Base-by-base conservation (phyloP, 1,140 invertebrate genomes). In the Zaprionus capensis region DNA sequence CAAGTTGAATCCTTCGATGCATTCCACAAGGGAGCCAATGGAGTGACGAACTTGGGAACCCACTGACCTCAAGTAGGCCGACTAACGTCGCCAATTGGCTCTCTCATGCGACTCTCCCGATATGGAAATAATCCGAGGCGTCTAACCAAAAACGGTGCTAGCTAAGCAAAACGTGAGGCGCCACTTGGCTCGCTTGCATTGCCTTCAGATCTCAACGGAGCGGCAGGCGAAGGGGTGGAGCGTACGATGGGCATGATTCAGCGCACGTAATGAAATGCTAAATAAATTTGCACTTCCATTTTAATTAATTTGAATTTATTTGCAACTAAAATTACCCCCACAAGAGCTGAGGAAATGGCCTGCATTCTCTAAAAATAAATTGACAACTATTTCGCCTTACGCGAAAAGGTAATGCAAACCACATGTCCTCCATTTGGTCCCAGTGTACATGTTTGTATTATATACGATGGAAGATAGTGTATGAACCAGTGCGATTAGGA, bases 251-350 rank as follows among this genome's bases (percentile, higher is more conserved):
- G 65, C 56, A 78, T 87, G 83, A 87, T 64, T 87, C 84, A 87
- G 65, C 75, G 74, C 57, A 77, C 63, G 72, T 81, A 90, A 90
- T 90, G 76, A 85, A 90, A 90, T 81, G 86, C 86, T 81, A 76
- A 90, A 90, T 90, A 80, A 90, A 90, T 90, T 90, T 90, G 64
- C 82, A 85, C 86, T 90, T 90, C 85, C 85, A 90, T 80, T 90
- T 90, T 82, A 90, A 90, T 90, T 90, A 90, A 85, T 82, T 90
- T 77, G 65, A 90, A 90, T 90, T 90, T 90, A 90, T 90, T 80
- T 80, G 76, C 72, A 82, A 90, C 85, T 90, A 90, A 84, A 82
- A 74, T 81, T 74, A 79, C 78, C 88, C 80, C 81, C 66, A 76
- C 74, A 75, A 71, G 22, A 31, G 26, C 49, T 62, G 58, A 68